A percentile compares a stretch with the other conserved stretches of the same genome.
Conservation (phyloP, 2,888 invertebrate genomes). For the Brachyptera putata region DNA sequence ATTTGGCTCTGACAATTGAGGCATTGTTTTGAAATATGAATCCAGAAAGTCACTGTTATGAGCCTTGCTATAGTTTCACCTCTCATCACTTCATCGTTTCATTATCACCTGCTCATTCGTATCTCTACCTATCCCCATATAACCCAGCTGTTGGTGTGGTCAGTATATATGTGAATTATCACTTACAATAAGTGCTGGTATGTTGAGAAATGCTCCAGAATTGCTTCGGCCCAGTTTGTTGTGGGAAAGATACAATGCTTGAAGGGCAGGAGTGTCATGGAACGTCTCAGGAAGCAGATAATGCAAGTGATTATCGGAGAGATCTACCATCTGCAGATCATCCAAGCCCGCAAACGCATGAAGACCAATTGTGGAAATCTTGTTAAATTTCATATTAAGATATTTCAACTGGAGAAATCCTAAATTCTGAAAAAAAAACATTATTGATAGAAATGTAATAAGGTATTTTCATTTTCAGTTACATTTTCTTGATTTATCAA, state of each 20-base stretch:
- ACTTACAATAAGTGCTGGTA: conserved; percentile 40
- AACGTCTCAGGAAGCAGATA: conserved; percentile 46
- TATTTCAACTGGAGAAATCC: conserved; percentile 42
- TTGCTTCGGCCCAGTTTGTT: conserved; percentile 41
- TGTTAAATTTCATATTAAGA: conserved; percentile 46
- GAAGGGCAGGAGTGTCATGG: conserved; percentile 39
- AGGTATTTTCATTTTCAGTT: no score
- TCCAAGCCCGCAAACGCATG: conserved; percentile 47
- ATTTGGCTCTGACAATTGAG: no score
- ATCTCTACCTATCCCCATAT: no score
- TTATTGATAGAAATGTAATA: background rate
- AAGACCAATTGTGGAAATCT: conserved; percentile 45
- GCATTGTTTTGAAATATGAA: no score
- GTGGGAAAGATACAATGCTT: conserved; percentile 40
- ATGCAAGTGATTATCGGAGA: conserved; percentile 47
- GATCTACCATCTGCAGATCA: conserved; percentile 47
- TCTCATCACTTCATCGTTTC: no score
- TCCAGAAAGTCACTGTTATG: no score
- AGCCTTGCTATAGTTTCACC: no score
- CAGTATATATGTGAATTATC: no score
- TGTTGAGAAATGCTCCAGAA: conserved; percentile 38
- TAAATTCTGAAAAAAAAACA: conserved; percentile 36
- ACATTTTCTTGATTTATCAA: no score
- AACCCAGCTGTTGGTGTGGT: no score
- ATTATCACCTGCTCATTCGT: no score